Base-by-base conservation (phyloP, 2,797 vertebrate species). In the Lemur catta region DNA sequence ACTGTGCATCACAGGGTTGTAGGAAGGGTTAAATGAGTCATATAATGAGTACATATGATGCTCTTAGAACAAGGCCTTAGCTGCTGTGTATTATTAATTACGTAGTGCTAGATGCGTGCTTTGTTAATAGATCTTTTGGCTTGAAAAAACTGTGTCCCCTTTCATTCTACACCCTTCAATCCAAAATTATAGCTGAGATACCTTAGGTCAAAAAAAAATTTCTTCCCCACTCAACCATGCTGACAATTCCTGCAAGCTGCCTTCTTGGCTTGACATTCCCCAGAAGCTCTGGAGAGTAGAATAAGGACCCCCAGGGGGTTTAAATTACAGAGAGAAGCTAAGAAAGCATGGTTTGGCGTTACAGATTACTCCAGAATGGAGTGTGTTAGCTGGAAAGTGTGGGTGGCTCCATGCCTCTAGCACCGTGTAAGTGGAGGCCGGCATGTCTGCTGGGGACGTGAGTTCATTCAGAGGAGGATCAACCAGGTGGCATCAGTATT, bases 1-100 rank as follows among this genome's bases (percentile, higher is more conserved):
- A 3, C 41, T n/a, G 0, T n/a, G 2, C 1, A 4, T 12, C 30
- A 0, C 28, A 20, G 14, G 28, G 50, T 14, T 35, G 5, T 7
- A 10, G 41, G 55, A 50, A 65, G 46, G 33, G 0, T 41, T 67
- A 33, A 22, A 17, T 76, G 24, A 69, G 24, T 59, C 30, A 6
- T 9, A 18, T n/a, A n/a, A 65, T n/a, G 33, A 65, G 35, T 22
- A n/a, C 28, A 0, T 14, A 30, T 1, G 6, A 11, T 50, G 18
- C 38, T 80, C 41, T 35, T 59, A 55, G 84, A 74, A 5, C 30
- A 22, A 41, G 35, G 55, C 26, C 59, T 50, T 22, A 7, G 20
- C n/a, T 0, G 30, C 67, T 26, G 1, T 52, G 69, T 13, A 3
- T 9, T 57, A 46, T 14, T 85, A 22, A 43, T 38, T n/a, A 14